Evolutionary conservation across 2,113 vertebrate species (phyloP), one percentile per base, ranked within the genome.

Genomic region (Lycocorax pyrrhopterus): DNA sequence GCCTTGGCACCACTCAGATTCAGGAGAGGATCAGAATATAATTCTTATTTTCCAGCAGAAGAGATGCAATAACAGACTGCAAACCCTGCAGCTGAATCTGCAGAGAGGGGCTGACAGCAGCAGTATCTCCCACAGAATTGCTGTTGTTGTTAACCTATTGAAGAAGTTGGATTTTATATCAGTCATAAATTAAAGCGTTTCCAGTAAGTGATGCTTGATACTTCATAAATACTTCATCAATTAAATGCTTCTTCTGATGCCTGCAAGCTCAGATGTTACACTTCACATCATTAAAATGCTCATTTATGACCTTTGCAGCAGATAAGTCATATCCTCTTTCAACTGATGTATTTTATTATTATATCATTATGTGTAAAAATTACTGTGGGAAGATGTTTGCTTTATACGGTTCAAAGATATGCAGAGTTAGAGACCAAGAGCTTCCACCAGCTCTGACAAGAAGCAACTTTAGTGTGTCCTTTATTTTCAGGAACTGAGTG

Each of bases 341-440:
- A 58, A 4, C 19, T 32, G 59, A 96, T 93, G 43, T 75, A 93
- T 95, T 97, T 97, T 95, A 51, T 69, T 73, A 87, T 97, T 80
- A 39, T 90, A 35, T 49, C 64, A 87, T 96, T 74, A 62, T 68
- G 86, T 33, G 59, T 64, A 95, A 93, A 93, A 97, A 97, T 96
- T 90, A 94, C 69, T 76, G 88, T 84, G 66, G 37, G n/a, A 86
- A 67, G 78, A 66, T 63, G 14, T 41, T 77, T 96, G 46, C 80
- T 90, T 47, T 84, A 63, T 76, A 47, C 86, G 20, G 12, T 49
- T 80, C 53, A 85, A 43, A 91, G 64, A 88, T 60, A 75, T 32
- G 59, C 23, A 92, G 35, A 41, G 53, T 59, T 73, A 55, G 16
- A 67, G 33, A 77, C 8, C 12, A 63, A 71, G 30, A 80, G 10